Conservation (phyloP, 2,797 vertebrate genomes). For the Anguilla obscura region DNA sequence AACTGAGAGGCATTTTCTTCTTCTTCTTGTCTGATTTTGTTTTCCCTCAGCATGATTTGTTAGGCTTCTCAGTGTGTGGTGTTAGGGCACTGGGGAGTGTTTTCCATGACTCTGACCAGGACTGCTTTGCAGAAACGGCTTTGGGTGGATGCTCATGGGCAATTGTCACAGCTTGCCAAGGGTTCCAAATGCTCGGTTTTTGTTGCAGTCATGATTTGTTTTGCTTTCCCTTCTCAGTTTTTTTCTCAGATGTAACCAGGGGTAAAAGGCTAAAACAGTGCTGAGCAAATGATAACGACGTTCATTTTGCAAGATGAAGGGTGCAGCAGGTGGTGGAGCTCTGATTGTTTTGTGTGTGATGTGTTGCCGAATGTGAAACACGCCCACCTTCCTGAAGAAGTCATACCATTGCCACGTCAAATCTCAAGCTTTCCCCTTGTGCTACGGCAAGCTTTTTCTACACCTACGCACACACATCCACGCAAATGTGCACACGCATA, state of each 20-base stretch:
- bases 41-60: background rate
- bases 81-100: background rate
- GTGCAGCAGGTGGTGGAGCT: constrained; percentile 19
- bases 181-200: background rate
- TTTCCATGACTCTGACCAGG: background rate
- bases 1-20: background rate
- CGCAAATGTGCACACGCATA: background rate
- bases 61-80: background rate
- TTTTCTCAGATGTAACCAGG: constrained; percentile 2
- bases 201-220: constrained; percentile 2
- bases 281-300: constrained; percentile 2
- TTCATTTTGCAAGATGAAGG: constrained; percentile 11
- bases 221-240: background rate
- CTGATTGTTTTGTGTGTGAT: constrained; percentile 2
- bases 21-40: background rate
- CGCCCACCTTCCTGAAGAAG: background rate
- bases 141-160: background rate
- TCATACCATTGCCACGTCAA: background rate
- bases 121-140: background rate
- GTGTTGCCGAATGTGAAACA: background rate
- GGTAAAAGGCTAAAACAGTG: background rate
- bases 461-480: background rate
- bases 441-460: background rate
- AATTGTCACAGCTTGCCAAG: constrained; percentile 13
- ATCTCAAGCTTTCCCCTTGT: constrained; percentile 2